Evolutionary conservation across 2,797 vertebrate genomes (phyloP).

Genomic region (Pelobates cultripes): DNA sequence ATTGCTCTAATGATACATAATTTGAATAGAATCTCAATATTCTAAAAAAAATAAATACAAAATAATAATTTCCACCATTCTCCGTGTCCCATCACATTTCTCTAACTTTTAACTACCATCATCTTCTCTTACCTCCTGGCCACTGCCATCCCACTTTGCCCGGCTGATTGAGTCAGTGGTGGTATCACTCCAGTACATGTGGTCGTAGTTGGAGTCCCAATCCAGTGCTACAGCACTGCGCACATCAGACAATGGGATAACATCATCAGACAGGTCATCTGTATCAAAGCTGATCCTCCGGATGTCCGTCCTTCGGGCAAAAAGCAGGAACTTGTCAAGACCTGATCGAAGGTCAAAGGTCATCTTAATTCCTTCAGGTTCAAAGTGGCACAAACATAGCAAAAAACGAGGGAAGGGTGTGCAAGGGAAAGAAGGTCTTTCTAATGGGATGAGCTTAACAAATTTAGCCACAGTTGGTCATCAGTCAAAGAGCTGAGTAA

Average conservation of each 20-base stretch:
- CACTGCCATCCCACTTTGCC: constrained; percentile 93
- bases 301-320: constrained; percentile 99
- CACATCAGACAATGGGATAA: constrained; percentile 94
- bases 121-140: constrained; percentile 83
- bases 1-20: too few species aligned
- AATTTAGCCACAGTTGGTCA: too few species aligned
- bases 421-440: constrained; percentile 13
- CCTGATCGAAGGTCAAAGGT: constrained; percentile 99
- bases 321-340: constrained; percentile 99
- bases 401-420: constrained; percentile 33
- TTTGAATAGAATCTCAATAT: too few species aligned
- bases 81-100: background rate
- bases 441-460: background rate
- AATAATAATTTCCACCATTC: too few species aligned
- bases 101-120: background rate
- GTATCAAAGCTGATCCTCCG: constrained; percentile 99
- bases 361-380: constrained; percentile 89
- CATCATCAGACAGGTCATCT: constrained; percentile 94
- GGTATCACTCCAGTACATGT: constrained; percentile 98
- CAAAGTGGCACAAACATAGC: constrained; percentile 86
- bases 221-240: constrained; percentile 97
- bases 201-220: constrained; percentile 90
- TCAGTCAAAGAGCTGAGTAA: too few species aligned
- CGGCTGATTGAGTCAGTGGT: constrained; percentile 97
- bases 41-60: too few species aligned